Percentiles rank a stretch among this genome's conserved stretches.
Conservation (phyloP, 2,113 vertebrate species). For the Lycaon pictus region DNA sequence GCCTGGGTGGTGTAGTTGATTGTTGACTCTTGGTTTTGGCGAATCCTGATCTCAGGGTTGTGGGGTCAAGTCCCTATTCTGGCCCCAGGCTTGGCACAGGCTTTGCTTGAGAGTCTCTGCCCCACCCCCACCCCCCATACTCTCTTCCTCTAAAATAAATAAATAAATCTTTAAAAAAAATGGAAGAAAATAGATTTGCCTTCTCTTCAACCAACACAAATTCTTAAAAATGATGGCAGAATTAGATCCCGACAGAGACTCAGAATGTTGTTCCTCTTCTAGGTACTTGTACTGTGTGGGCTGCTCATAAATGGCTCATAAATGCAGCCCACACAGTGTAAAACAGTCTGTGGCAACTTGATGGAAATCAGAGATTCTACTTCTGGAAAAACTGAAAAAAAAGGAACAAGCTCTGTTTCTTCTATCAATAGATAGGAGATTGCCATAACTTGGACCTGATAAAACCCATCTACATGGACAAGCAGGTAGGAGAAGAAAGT, state of each 20-base stretch:
- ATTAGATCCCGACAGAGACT: conserved; percentile 52
- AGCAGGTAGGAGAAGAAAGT: neutral
- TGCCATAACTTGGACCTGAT: neutral
- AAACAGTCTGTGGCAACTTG: neutral
- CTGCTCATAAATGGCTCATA: conserved; percentile 31
- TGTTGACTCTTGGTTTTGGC: neutral
- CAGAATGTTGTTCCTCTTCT: conserved; percentile 43
- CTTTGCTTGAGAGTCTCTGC: neutral
- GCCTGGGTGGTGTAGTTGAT: neutral
- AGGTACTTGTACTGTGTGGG: neutral
- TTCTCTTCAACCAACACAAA: conserved; percentile 44
- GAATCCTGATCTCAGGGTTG: neutral
- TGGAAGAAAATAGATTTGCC: conserved; percentile 42
- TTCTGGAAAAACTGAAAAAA: conserved; percentile 32
- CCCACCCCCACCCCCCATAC: neutral
- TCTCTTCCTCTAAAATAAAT: neutral
- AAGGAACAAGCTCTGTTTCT: neutral
- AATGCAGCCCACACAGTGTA: neutral
- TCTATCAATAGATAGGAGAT: neutral
- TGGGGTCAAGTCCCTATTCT: neutral
- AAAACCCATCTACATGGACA: neutral
- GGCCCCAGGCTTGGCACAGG: neutral
- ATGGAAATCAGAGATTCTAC: conserved; percentile 19
- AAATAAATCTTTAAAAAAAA: neutral
- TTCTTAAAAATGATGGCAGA: conserved; percentile 60